Evolutionary conservation across 1,140 invertebrate genomes (phyloP).

Genomic region (Pseudomyrmex gracilis): DNA sequence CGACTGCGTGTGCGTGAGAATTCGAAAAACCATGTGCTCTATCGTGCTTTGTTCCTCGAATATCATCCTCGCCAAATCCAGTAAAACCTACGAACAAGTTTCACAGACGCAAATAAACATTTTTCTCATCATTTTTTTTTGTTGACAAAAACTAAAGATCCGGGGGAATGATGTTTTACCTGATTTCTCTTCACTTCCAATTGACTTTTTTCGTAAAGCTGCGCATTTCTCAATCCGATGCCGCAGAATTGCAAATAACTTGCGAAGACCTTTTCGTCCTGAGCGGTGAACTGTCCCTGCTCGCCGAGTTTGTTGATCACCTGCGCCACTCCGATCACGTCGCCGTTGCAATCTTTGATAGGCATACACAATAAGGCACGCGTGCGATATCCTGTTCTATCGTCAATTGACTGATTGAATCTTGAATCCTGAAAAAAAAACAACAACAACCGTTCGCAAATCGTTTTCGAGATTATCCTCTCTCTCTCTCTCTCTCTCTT

Average conservation of each 20-base stretch:
- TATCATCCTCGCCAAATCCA: conserved; percentile 97
- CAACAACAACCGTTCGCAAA: background rate
- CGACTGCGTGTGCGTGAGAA: conserved; percentile 97
- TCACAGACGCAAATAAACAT: conserved; percentile 5
- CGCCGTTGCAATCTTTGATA: conserved; percentile 97
- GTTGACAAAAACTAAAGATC: background rate
- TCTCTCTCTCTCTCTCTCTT: too few species aligned
- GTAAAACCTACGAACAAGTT: conserved; percentile 88
- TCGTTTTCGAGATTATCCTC: background rate
- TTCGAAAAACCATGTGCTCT: conserved; percentile 97
- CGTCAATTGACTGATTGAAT: conserved; percentile 97
- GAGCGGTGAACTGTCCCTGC: conserved; percentile 91
- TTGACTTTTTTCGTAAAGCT: conserved; percentile 97
- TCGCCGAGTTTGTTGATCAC: conserved; percentile 96
- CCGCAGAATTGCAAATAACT: conserved; percentile 98
- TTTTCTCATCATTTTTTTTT: background rate
- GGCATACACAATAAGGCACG: conserved; percentile 97
- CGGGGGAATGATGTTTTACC: conserved; percentile 83
- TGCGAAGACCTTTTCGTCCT: conserved; percentile 96
- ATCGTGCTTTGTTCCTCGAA: conserved; percentile 99
- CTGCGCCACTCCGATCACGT: conserved; percentile 98
- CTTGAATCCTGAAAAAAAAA: conserved; percentile 90
- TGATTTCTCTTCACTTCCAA: conserved; percentile 98
- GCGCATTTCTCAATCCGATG: conserved; percentile 97
- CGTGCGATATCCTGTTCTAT: conserved; percentile 96